phyloP scores from a whole-genome alignment of 1,140 invertebrate species.

The Trichonephila clavipes region DNA sequence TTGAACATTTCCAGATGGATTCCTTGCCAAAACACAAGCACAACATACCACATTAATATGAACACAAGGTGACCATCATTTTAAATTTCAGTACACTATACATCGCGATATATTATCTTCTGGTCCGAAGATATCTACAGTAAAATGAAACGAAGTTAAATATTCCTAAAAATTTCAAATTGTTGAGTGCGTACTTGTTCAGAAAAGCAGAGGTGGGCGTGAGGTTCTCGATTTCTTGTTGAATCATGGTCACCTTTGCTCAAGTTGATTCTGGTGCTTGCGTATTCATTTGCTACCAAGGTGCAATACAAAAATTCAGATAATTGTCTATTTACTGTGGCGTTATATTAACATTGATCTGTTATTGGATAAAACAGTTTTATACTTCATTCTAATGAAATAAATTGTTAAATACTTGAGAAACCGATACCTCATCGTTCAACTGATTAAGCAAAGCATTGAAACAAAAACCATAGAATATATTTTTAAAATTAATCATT shows the following conservation, averaged over 20 bases:
- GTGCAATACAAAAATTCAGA: constrained; percentile 75
- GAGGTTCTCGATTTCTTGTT: constrained; percentile 20
- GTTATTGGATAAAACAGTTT: constrained; percentile 71
- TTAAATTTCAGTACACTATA: neutral
- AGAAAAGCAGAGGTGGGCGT: constrained; percentile 24
- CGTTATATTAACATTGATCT: constrained; percentile 72
- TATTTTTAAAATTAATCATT: too few species aligned
- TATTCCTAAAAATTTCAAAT: neutral
- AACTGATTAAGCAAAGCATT: neutral
- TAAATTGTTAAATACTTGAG: constrained; percentile 47
- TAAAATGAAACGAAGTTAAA: neutral
- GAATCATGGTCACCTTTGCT: constrained; percentile 60
- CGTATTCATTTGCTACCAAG: constrained; percentile 74
- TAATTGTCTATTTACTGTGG: constrained; percentile 70
- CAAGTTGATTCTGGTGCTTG: constrained; percentile 64
- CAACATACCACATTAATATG: constrained; percentile 19
- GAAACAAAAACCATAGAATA: too few species aligned
- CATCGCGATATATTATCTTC: neutral
- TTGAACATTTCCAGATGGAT: neutral
- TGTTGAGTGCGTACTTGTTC: constrained; percentile 19
- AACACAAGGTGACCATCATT: constrained; percentile 16
- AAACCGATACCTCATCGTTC: constrained; percentile 6
- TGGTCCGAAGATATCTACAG: neutral
- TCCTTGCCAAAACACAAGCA: constrained; percentile 27
- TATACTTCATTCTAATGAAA: constrained; percentile 66